A percentile compares a stretch with the other conserved stretches of the same genome.
Evolutionary conservation across 2,888 invertebrate genomes (phyloP).

Genomic region (Lottia scabra): DNA sequence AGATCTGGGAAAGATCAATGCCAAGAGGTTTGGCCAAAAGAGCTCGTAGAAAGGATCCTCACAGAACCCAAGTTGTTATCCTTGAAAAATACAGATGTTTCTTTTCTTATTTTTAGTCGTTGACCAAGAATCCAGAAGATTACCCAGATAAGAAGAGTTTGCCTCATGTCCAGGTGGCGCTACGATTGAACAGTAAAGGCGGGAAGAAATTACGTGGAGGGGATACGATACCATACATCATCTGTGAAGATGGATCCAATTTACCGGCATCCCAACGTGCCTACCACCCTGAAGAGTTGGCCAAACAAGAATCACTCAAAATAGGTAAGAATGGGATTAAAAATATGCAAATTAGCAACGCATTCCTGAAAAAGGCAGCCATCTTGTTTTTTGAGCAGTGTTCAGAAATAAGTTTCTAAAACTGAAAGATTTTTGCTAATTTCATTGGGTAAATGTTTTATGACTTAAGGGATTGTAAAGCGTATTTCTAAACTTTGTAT

Average conservation of each 20-base stretch:
- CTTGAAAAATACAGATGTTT: too few relatives aligned
- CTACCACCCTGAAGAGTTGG: slow-evolving; percentile 88
- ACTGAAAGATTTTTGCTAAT: too few relatives aligned
- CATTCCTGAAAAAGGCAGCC: too few relatives aligned
- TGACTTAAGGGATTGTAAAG: too few relatives aligned
- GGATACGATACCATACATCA: slow-evolving; percentile 94
- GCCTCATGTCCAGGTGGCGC: slow-evolving; percentile 93
- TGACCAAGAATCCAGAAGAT: slow-evolving; percentile 93
- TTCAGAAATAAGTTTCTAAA: too few relatives aligned
- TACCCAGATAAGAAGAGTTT: slow-evolving; percentile 86
- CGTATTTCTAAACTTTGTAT: too few relatives aligned
- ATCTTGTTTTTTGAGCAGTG: too few relatives aligned
- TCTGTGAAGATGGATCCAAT: slow-evolving; percentile 79
- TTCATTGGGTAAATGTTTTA: too few relatives aligned
- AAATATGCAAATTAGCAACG: not conserved
- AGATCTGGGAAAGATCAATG: too few relatives aligned
- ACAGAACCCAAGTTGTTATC: too few relatives aligned
- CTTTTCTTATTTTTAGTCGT: slow-evolving; percentile 72
- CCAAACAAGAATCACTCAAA: slow-evolving; percentile 65
- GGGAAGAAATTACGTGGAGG: slow-evolving; percentile 89
- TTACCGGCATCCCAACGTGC: slow-evolving; percentile 89
- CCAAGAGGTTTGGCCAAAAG: too few relatives aligned
- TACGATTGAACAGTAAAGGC: slow-evolving; percentile 80
- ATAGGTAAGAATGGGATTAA: slow-evolving; percentile 65
- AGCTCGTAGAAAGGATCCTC: too few relatives aligned